phyloP scores from a whole-genome alignment of 2,888 invertebrate genomes.

The Parapristionchus giblindavisi region DNA sequence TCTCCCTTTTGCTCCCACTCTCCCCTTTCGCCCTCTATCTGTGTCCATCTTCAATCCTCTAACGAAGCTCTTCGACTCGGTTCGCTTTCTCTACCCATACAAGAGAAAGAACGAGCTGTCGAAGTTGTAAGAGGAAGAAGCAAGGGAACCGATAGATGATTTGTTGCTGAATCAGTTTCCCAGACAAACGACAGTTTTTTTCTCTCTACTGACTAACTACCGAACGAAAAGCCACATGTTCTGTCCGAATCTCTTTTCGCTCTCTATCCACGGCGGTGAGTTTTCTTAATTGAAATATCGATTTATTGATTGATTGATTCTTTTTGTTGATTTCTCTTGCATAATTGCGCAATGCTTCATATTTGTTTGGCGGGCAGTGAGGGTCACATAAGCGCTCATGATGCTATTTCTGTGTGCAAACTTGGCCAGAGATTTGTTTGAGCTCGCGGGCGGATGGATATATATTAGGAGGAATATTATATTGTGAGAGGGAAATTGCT shows the following conservation, averaged over 20 bases:
- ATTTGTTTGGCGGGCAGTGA: too few relatives aligned
- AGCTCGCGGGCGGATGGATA: too few relatives aligned
- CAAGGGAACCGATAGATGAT: too few relatives aligned
- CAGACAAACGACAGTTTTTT: neutral
- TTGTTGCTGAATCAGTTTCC: too few relatives aligned
- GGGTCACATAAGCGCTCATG: too few relatives aligned
- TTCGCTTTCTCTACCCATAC: constrained; percentile 26
- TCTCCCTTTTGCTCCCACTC: constrained; percentile 16
- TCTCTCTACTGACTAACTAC: neutral
- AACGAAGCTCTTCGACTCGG: constrained; percentile 21
- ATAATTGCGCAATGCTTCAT: too few relatives aligned
- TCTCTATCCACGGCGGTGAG: constrained; percentile 26
- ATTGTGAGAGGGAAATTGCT: too few relatives aligned
- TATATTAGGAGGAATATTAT: too few relatives aligned
- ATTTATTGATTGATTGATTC: neutral
- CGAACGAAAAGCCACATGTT: constrained; percentile 28
- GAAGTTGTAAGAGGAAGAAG: neutral
- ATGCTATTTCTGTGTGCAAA: constrained; percentile 21
- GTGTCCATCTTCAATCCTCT: constrained; percentile 26
- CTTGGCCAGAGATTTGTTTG: too few relatives aligned
- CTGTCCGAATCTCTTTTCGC: constrained; percentile 22
- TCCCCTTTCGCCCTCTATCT: constrained; percentile 18
- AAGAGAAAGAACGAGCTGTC: constrained; percentile 28
- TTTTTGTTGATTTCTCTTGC: constrained; percentile 6
- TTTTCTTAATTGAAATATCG: neutral